Evolutionary conservation across 2,113 vertebrate species (phyloP).

Genomic region (Apistogramma diplotaenia): DNA sequence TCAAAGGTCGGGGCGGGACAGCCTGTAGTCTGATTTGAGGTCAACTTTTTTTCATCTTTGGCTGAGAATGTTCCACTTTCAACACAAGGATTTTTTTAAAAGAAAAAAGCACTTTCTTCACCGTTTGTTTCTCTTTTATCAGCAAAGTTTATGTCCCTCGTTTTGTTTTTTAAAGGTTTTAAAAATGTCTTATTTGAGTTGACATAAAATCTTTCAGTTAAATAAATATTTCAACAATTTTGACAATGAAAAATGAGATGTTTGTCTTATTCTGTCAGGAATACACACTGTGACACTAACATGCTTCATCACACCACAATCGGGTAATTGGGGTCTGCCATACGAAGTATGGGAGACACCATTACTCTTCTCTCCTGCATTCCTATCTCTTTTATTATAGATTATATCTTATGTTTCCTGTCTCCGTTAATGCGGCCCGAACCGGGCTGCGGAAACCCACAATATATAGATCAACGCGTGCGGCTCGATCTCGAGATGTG

Average conservation of each 20-base stretch:
- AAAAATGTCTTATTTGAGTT: constrained; percentile 60
- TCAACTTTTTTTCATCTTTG: neutral
- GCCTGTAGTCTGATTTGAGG: neutral
- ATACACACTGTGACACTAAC: too few species aligned
- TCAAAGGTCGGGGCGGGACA: neutral
- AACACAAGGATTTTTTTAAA: constrained; percentile 17
- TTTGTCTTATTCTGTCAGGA: neutral
- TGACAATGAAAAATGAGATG: constrained; percentile 30
- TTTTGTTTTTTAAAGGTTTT: constrained; percentile 39
- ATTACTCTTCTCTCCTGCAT: too few species aligned
- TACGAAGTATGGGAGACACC: too few species aligned
- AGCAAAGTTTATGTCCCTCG: constrained; percentile 19
- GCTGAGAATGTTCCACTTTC: constrained; percentile 34
- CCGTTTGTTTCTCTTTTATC: constrained; percentile 36
- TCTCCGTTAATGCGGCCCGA: too few species aligned
- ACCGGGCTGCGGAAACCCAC: too few species aligned
- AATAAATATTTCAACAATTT: constrained; percentile 69
- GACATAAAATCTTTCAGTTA: constrained; percentile 54
- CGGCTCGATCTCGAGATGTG: too few species aligned
- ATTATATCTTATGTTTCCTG: too few species aligned
- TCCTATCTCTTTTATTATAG: too few species aligned
- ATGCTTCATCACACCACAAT: too few species aligned
- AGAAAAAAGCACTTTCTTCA: constrained; percentile 66
- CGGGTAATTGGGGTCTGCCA: too few species aligned
- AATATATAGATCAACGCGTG: too few species aligned